Evolutionary conservation across 2,113 vertebrate genomes (phyloP), one percentile per base, ranked within the genome.

Genomic region (Cepphus grylle): DNA sequence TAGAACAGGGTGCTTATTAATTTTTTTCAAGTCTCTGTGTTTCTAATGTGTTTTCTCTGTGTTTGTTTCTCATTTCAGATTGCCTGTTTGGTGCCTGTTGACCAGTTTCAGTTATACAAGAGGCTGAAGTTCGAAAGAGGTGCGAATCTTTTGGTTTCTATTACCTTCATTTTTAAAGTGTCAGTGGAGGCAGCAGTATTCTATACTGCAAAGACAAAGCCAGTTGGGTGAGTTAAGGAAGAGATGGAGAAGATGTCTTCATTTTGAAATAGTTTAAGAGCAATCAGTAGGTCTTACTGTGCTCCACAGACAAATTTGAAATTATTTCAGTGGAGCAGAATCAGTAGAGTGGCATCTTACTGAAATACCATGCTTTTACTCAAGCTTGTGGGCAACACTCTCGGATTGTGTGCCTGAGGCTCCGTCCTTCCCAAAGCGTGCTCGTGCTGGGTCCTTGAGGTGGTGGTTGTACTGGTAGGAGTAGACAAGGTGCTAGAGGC

Each of bases 61-160:
- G 36, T 77, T 52, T 94, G 27, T 96, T 94, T 97, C 90, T 98
- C 93, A 22, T 98, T 98, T 94, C 98, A 99, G 99, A 98, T 99
- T 52, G 98, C 98, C 85, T 97, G 97, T 81, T 98, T 99, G 97
- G 98, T 99, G 67, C 95, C 98, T 34, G 96, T 97, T 67, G 99
- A 99, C 80, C 98, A 99, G 93, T 98, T 98, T 95, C 98, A 99
- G 65, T 97, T 99, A 55, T 99, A 99, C 97, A 98, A 98, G 96
- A 98, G 98, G 63, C 95, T 99, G 97, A 99, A 98, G 96, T 99
- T 99, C 96, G 99, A 99, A 98, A 98, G 99, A 98, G 99, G 99
- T 99, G 89, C 8, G 91, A 58, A 84, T 17, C 18, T 74, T 95
- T 93, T 59, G 17, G 17, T 92, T 88, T 70, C 40, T 85, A 2